Evolutionary conservation across 2,113 vertebrate genomes (phyloP), one percentile per base, ranked within the genome.

Genomic region (Eupsittula cactorum): DNA sequence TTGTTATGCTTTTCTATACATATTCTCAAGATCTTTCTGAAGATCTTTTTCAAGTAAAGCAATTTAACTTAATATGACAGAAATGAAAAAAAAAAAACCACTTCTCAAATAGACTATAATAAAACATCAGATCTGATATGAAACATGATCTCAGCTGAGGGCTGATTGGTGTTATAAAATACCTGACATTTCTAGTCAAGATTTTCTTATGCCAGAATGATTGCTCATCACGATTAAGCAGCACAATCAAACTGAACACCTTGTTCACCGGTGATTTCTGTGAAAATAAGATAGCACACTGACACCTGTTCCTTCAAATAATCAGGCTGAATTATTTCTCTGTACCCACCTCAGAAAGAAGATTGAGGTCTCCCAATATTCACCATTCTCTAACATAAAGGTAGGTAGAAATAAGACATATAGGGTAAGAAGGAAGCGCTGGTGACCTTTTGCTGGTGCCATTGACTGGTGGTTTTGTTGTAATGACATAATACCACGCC

Each of bases 1-100:
- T 86, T 68, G 8, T 53, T 76, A 20, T 52, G 4, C 12, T 65
- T 88, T 73, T 42, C 1, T 20, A 29, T 23, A 65, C 39, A 20
- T 70, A 70, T 59, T 63, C 18, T 75, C 70, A 7, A 59, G 57
- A 35, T 59, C 33, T 59, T 35, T 59, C 16, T 70, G 27, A 60
- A 76, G 27, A 41, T 15, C 14, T 74, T 65, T 74, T 84, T 69
- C 24, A 33, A 63, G 13, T 88, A 73, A 87, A 77, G 7, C 3
- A 69, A 70, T 88, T 94, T 49, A 93, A 52, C 39, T 92, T 91
- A 46, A 46, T 74, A 16, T 67, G 28, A 59, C 50, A 50, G 70
- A 90, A 85, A 44, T 63, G 2, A 63, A 94, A 82, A 55, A 95
- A 95, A 8, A 64, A 94, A 68, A 6, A 79, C 84, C 8, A 41